These are phyloP conservation scores for Hippolais icterina DNA, from an alignment of 2,113 vertebrate genomes.

Conservation along the genomic window DNA sequence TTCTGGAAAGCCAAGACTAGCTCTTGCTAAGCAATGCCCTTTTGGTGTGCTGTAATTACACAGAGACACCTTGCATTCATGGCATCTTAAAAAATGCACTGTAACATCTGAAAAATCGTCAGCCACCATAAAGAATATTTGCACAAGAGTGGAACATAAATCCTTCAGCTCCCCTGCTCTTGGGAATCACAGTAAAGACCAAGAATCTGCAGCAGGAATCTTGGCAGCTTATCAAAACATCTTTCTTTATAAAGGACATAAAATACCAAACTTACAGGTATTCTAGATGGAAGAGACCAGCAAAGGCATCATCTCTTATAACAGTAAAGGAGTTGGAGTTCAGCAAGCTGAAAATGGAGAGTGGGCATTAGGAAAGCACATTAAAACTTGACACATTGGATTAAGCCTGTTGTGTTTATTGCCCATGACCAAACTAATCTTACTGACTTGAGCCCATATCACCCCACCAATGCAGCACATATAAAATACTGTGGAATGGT, in stretches of 20 bases:
- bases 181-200: not conserved
- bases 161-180: not conserved
- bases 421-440: slow-evolving; percentile 24
- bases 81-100: not conserved
- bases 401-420: slow-evolving; percentile 2
- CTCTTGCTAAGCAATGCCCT: slow-evolving; percentile 23
- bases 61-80: not conserved
- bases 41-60: not conserved
- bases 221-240: not conserved
- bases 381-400: not conserved
- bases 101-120: not conserved
- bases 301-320: slow-evolving; percentile 94
- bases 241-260: not conserved
- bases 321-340: slow-evolving; percentile 95
- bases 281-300: slow-evolving; percentile 94
- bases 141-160: not conserved
- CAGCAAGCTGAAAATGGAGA: slow-evolving; percentile 83
- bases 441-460: not conserved
- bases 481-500: not conserved
- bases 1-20: slow-evolving; percentile 32
- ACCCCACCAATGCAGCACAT: not conserved
- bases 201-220: not conserved
- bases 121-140: not conserved
- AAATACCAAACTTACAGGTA: slow-evolving; percentile 89
- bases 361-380: slow-evolving; percentile 20